phyloP scores from a whole-genome alignment of 2,797 vertebrate species.

The Periophthalmus magnuspinnatus region DNA sequence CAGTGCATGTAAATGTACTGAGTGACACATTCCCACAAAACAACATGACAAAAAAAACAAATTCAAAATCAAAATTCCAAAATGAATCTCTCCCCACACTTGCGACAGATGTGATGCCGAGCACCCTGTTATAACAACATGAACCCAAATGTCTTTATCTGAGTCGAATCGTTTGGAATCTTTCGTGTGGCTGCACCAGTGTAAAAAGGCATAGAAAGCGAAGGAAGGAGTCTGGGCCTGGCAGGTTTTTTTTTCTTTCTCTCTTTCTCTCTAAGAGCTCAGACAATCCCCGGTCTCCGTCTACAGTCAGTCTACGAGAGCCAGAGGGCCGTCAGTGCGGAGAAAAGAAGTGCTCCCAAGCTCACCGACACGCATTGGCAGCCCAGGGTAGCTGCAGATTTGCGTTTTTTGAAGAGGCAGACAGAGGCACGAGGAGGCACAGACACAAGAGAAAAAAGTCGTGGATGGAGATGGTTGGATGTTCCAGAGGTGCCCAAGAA shows the following conservation, averaged over 20 bases:
- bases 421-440: background rate
- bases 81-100: conserved; percentile 52
- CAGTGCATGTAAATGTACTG: conserved; percentile 10
- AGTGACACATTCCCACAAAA: conserved; percentile 1
- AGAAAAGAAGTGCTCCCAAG: conserved; percentile 87
- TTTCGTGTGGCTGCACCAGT: conserved; percentile 79
- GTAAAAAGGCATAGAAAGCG: conserved; percentile 77
- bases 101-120: conserved; percentile 69
- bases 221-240: conserved; percentile 56
- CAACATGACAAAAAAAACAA: conserved; percentile 36
- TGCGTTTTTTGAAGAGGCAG: conserved; percentile 29
- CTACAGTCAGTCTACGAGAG: conserved; percentile 86
- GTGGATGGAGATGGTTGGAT: conserved; percentile 75
- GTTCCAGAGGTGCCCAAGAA: conserved; percentile 85
- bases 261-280: conserved; percentile 60
- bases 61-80: conserved; percentile 42
- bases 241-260: conserved; percentile 41
- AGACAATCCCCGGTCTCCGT: conserved; percentile 66
- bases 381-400: conserved; percentile 87
- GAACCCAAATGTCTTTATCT: conserved; percentile 65
- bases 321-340: conserved; percentile 86
- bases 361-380: conserved; percentile 85
- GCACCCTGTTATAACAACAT: conserved; percentile 75
- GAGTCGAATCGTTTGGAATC: conserved; percentile 41
- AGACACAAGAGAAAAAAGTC: conserved; percentile 42